These are phyloP conservation scores for Sterrhoptilus dennistouni DNA, from an alignment of 2,113 vertebrate genomes.

Conservation along the genomic window DNA sequence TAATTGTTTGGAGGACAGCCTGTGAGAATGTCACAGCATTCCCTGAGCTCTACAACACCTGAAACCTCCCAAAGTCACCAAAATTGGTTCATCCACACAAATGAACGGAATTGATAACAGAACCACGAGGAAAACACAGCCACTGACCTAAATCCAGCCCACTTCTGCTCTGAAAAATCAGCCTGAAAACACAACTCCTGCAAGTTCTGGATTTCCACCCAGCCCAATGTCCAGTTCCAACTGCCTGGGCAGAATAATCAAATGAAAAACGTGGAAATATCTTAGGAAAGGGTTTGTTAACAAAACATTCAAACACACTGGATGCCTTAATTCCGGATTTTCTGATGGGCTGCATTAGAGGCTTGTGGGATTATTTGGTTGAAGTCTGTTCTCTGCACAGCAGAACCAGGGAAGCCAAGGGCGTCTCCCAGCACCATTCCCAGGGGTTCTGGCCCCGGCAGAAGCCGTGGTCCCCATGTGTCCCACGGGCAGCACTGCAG, in stretches of 20 bases:
- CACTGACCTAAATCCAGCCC: neutral
- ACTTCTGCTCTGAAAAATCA: rapidly evolving
- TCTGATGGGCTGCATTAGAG: rapidly evolving
- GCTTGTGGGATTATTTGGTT: rapidly evolving
- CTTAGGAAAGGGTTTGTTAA: neutral
- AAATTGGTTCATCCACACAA: neutral
- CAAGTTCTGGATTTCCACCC: rapidly evolving
- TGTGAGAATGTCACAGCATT: neutral
- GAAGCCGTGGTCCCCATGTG: neutral
- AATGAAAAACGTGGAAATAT: rapidly evolving
- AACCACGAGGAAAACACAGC: rapidly evolving
- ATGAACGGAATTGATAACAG: rapidly evolving
- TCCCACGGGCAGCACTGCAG: neutral
- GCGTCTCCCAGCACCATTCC: neutral
- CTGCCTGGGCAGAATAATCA: rapidly evolving
- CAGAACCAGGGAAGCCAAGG: rapidly evolving
- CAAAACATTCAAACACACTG: rapidly evolving
- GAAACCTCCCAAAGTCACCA: neutral
- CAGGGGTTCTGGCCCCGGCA: neutral
- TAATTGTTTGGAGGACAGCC: neutral
- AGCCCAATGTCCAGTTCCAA: rapidly evolving
- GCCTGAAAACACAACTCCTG: neutral
- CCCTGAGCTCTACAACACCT: neutral
- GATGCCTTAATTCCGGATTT: rapidly evolving
- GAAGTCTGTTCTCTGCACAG: neutral